Conservation (phyloP, 2,888 invertebrate genomes). For the Synergus gifuensis region DNA sequence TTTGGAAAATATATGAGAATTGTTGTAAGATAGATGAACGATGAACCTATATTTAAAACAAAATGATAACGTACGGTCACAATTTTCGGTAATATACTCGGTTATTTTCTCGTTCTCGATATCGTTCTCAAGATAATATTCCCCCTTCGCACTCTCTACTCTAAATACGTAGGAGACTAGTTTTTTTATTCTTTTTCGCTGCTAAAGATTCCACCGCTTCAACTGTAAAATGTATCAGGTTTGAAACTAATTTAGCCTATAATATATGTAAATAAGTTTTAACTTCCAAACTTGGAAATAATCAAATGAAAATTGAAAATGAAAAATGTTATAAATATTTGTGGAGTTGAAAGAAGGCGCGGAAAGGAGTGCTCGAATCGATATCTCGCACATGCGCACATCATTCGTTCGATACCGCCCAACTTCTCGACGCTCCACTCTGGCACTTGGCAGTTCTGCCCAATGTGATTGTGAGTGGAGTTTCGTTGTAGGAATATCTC, state of each 20-base stretch:
- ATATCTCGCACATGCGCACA: slow-evolving; percentile 11
- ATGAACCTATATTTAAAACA: no score
- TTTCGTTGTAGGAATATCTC: neutral
- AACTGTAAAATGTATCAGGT: no score
- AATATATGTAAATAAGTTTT: neutral
- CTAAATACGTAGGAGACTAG: no score
- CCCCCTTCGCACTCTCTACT: no score
- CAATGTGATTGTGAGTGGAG: neutral
- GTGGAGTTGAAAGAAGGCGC: slow-evolving; percentile 19
- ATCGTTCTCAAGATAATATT: no score
- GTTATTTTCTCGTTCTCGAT: no score
- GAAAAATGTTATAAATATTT: neutral
- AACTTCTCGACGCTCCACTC: slow-evolving; percentile 32
- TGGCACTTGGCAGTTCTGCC: slow-evolving; percentile 31
- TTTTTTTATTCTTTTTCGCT: no score
- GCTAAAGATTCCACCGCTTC: no score
- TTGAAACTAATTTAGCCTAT: neutral
- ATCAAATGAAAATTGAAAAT: neutral
- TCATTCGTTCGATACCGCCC: neutral
- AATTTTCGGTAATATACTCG: no score
- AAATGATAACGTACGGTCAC: no score
- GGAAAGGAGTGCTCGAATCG: slow-evolving; percentile 17
- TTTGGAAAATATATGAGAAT: no score
- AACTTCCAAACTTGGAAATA: neutral
- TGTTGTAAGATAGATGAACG: no score